Evolutionary conservation across 2,888 invertebrate species (phyloP), one percentile per base, ranked within the genome.

Genomic region (Morpho deidamia): DNA sequence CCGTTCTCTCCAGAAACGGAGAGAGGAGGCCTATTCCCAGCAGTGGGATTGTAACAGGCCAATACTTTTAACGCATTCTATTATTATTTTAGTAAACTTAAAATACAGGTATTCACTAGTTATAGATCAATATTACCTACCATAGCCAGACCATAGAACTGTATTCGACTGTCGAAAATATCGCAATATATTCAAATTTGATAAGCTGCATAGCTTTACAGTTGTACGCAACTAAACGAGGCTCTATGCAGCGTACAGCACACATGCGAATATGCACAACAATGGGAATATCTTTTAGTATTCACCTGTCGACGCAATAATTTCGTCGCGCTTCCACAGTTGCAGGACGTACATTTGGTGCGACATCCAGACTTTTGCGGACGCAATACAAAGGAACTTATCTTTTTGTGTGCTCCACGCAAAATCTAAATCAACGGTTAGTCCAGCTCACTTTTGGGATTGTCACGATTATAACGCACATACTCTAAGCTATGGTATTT

Each of bases 371-470:
- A 78, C 75, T 76, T 81, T 76, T 72, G 76, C 77, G 80, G 74
- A 73, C 72, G 72, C 72, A 72, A 74, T 73, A 85, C 82, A 88
- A 85, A 81, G 71, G 81, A 70, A 67, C 68, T 81, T 73, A 68
- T 75, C 83, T 83, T 83, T 86, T 84, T 79, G 71, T 65, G 65
- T 67, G 68, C 71, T 75, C 75, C 70, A 78, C 81, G 73, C 75
- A 72, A 78, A 86, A 83, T 81, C 80, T 79, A 83, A 88, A 88
- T 88, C 88, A 87, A 87, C 87, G 88, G 88, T 85, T 76, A 83
- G 81, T 73, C 68, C 78, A 70, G 74, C 77, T 83, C 80, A 85
- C 84, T 86, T 87, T 84, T 87, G 81, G 85, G 83, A 83, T 83
- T 79, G 81, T 79, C 72, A 70, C 83, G 70, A 82, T 83, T 83